phyloP scores from a whole-genome alignment of 2,113 vertebrate genomes.

The Polyodon spathula region DNA sequence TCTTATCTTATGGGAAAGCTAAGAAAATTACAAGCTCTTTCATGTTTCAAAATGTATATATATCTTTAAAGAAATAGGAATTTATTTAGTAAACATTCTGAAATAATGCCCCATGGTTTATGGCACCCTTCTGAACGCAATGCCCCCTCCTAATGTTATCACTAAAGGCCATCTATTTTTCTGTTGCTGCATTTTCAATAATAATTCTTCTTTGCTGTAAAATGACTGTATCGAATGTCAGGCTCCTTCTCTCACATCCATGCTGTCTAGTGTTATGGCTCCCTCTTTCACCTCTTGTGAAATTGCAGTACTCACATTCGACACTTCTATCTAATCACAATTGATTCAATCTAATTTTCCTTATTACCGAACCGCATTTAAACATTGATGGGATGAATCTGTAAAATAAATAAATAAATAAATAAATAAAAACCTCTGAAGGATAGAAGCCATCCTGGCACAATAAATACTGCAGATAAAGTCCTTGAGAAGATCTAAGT shows the following conservation, averaged over 20 bases:
- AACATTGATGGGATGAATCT: not conserved
- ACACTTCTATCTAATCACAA: not conserved
- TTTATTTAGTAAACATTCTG: no score
- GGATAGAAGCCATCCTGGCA: slow-evolving; percentile 3
- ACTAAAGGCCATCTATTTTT: not conserved
- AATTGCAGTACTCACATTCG: not conserved
- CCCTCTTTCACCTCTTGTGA: not conserved
- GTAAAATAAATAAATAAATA: not conserved
- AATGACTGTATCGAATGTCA: not conserved
- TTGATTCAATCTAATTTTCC: not conserved
- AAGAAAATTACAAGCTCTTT: no score
- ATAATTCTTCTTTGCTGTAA: not conserved
- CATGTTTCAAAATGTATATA: no score
- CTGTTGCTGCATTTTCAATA: not conserved
- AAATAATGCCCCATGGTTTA: no score
- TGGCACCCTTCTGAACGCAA: no score
- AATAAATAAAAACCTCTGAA: not conserved
- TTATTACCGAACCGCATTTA: not conserved
- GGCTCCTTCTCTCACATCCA: not conserved
- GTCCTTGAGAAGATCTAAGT: slow-evolving; percentile 17
- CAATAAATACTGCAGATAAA: slow-evolving; percentile 4
- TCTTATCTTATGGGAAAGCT: no score
- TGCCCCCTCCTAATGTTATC: not conserved
- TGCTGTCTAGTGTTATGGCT: not conserved
- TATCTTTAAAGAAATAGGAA: no score